Conservation (phyloP, 2,797 vertebrate species). For the Platalea minor region DNA sequence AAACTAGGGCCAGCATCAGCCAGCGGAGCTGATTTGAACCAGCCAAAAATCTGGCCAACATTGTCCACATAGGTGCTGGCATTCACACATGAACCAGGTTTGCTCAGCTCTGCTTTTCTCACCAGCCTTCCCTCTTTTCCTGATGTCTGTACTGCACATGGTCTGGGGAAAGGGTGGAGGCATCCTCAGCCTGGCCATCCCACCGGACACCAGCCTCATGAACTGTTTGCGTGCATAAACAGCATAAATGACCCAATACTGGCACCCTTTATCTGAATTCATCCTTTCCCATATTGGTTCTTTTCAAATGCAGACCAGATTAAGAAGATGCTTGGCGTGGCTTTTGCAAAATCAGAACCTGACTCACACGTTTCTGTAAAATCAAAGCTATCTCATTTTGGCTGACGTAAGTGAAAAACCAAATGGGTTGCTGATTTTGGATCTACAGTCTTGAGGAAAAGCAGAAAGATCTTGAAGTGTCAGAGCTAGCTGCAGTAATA, state of each 20-base stretch:
- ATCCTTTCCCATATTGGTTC: background rate
- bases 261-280: accelerated
- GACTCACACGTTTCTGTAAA: background rate
- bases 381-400: background rate
- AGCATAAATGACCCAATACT: background rate
- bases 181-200: background rate
- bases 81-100: too few species aligned
- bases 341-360: background rate
- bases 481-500: background rate
- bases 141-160: accelerated
- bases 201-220: background rate
- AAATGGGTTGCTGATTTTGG: background rate
- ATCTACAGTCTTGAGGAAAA: accelerated
- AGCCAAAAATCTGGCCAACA: background rate
- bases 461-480: background rate
- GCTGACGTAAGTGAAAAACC: background rate
- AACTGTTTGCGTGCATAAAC: accelerated
- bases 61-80: background rate
- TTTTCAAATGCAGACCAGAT: background rate
- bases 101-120: background rate
- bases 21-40: accelerated
- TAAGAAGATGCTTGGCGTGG: background rate
- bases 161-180: background rate
- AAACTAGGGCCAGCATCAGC: background rate
- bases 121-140: background rate